Evolutionary conservation across 2,797 vertebrate species (phyloP), one percentile per base, ranked within the genome.

Genomic region (Falco berigora): DNA sequence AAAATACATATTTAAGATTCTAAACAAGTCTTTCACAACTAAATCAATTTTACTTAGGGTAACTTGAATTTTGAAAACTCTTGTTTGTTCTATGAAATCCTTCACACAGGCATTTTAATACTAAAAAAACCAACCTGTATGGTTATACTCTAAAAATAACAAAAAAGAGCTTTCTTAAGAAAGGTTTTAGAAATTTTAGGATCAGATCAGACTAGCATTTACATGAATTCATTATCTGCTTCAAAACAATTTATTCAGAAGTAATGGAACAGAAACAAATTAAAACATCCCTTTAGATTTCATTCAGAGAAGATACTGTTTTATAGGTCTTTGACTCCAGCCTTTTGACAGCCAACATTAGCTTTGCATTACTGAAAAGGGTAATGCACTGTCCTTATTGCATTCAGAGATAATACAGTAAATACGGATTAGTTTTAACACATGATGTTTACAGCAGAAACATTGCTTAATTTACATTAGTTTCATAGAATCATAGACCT

Each of bases 321-420:
- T 93, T 76, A 63, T 68, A 96, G 81, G 82, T 50, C 80, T 97
- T 89, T 94, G 77, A 93, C 90, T 91, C 69, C 76, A 93, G 12
- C 58, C 74, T 91, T 94, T 80, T 90, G 71, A 96, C 47, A 91
- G 82, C 47, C 93, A 81, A 97, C 96, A 96, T 95, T 91, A 94
- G 59, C 24, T 78, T 87, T 87, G 71, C 55, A 85, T 95, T 92
- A 90, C 86, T 95, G 67, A 92, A 95, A 95, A 10, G 86, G 88
- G 90, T 93, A 94, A 96, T 34, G 42, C 3, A 4, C 25, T 21
- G 14, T 86, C 74, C 64, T 82, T 93, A 78, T 66, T 94, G 64
- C 36, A 28, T 62, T 89, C 92, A 81, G 72, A 93, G 68, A 73
- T 73, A 91, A 83, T 68, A 88, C n/a, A 44, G 53, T 77, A 97